Base-by-base conservation (phyloP, 2,888 invertebrate species). In the Teinopalpus imperialis region DNA sequence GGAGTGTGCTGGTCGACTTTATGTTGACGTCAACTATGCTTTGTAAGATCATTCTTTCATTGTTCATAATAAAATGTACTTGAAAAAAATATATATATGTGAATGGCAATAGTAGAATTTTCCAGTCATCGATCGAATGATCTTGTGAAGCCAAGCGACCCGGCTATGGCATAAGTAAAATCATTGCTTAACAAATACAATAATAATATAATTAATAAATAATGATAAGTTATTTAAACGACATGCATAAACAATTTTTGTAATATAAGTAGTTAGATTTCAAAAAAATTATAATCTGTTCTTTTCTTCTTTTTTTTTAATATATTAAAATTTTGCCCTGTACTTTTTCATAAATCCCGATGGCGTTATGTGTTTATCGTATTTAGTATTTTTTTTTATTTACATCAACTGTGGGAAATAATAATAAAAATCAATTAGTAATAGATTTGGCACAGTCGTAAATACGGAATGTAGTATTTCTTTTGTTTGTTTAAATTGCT, bases 211-310 rank as follows among this genome's bases (percentile, higher is more conserved):
- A 53, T 59, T 59, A 63, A 56, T 51, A 52, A 61, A 65, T 66
- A 62, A 69, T 62, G 59, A 61, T 76, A 75, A 72, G 71, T 74
- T 71, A 81, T 83, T 82, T 74, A 81, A 74, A 78, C 65, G 71
- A 68, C 57, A 67, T 79, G 80, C 82, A 81, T 80, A 77, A 74
- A 79, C 71, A 69, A 70, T 66, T 66, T 65, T 74, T 82, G 80
- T 83, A 83, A 74, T 52, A 73, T 85, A 83, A 79, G 81, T 86
- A 86, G 86, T 80, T 86, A 85, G 85, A 68, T 65, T 81, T 76
- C 69, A 76, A 79, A 68, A 63, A 67, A 69, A 64, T 65, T 52
- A 52, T 64, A 61, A 63, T 63, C 63, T 66, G 56, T 61, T 56
- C 49, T 53, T 54, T 53, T 59, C 52, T 56, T 51, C 53, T 58